These are phyloP conservation scores for Chloroceryle amazona DNA, from an alignment of 2,797 vertebrate species.

Conservation along the genomic window DNA sequence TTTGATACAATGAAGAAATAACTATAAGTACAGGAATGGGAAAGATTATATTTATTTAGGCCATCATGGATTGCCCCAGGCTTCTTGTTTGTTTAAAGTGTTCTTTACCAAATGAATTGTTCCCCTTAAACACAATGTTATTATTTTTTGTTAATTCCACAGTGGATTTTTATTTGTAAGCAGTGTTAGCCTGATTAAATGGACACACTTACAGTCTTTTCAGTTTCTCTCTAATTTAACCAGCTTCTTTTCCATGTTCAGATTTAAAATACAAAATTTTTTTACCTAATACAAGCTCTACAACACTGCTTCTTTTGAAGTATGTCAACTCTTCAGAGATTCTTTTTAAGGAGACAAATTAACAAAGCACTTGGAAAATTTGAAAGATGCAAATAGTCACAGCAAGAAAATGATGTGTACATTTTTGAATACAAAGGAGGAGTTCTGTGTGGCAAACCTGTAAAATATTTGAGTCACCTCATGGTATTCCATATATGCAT, in stretches of 20 bases:
- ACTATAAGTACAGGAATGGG: not conserved
- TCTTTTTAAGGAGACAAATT: not conserved
- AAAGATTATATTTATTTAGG: not conserved
- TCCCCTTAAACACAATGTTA: not conserved
- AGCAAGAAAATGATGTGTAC: not conserved
- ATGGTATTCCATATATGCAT: not conserved
- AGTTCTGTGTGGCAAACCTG: not conserved
- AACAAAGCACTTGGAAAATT: not conserved
- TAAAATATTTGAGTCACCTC: not conserved
- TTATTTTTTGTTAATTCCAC: not conserved
- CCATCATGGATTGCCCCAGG: not conserved
- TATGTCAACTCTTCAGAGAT: not conserved
- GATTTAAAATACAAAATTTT: not conserved
- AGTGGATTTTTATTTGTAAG: not conserved
- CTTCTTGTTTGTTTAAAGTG: not conserved
- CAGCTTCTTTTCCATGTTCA: not conserved
- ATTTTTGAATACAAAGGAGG: not conserved
- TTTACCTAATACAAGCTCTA: not conserved
- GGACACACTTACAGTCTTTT: not conserved
- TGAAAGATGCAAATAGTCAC: not conserved
- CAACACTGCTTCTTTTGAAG: not conserved
- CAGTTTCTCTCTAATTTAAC: not conserved
- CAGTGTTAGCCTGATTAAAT: not conserved
- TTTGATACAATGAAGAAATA: not conserved
- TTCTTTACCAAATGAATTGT: not conserved